Percentiles rank a stretch among this genome's conserved stretches.
These are phyloP conservation scores for Polymixis flavicincta DNA, from an alignment of 2,888 invertebrate genomes.

Conservation along the genomic window DNA sequence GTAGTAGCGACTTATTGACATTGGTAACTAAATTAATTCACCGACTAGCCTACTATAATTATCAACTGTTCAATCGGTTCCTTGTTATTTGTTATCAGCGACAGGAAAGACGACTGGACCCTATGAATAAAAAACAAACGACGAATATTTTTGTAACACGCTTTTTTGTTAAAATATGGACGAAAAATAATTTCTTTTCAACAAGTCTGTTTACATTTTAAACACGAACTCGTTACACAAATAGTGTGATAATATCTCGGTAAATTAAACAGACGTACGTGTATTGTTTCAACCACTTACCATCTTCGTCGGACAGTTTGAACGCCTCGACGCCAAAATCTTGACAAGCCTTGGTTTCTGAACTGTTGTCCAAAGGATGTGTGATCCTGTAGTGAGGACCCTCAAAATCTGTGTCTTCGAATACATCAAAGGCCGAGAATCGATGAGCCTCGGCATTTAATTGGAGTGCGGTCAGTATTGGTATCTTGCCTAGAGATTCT, in stretches of 20 bases:
- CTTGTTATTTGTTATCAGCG: neutral
- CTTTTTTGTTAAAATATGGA: neutral
- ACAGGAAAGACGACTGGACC: neutral
- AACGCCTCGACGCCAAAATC: slow-evolving; percentile 88
- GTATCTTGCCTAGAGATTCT: slow-evolving; percentile 94
- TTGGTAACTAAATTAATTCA: slow-evolving; percentile 59
- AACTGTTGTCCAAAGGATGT: slow-evolving; percentile 81
- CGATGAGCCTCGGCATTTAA: slow-evolving; percentile 91
- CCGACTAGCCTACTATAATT: slow-evolving; percentile 39
- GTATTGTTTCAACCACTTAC: slow-evolving; percentile 71
- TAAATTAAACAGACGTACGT: slow-evolving; percentile 30
- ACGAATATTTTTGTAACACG: neutral
- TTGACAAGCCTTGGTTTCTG: slow-evolving; percentile 80
- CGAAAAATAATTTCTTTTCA: slow-evolving; percentile 12
- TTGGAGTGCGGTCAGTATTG: slow-evolving; percentile 94
- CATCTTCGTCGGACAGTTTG: slow-evolving; percentile 87
- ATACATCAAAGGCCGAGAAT: slow-evolving; percentile 92
- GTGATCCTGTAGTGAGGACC: slow-evolving; percentile 83
- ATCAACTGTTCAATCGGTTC: slow-evolving; percentile 36
- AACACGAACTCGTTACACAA: slow-evolving; percentile 51
- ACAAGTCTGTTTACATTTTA: slow-evolving; percentile 28
- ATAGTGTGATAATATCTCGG: slow-evolving; percentile 28
- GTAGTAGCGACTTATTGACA: slow-evolving; percentile 56
- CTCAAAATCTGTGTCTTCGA: slow-evolving; percentile 89
- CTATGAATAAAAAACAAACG: slow-evolving; percentile 5